Evolutionary conservation across 2,888 invertebrate genomes (phyloP), one percentile per base, ranked within the genome.

Genomic region (Arge pagana): DNA sequence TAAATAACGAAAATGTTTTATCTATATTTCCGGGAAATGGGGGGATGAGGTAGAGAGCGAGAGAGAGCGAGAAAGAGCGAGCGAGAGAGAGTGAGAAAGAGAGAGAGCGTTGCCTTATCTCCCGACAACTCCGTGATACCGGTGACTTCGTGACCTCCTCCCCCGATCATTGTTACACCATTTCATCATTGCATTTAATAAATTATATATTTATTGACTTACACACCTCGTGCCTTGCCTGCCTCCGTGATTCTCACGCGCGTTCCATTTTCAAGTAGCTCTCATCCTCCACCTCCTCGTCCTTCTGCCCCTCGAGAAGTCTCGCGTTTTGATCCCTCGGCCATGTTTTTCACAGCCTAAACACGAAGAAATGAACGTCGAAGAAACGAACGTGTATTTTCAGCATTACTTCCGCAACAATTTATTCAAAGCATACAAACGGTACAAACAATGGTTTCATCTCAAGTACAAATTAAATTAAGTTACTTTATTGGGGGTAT

Each of bases 151-250:
- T 35, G n/a, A 33, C 40, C 40, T 52, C 54, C 41, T 48, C 33
- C 64, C 67, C 33, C 45, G 33, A 45, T 45, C 65, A 76, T 75
- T 76, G 76, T 76, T 76, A 76, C 75, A 74, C 72, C 74, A 75
- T 74, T 76, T 75, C 74, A 72, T 75, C 75, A 76, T 74, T 76
- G 75, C 75, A 76, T 76, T 75, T 76, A 76, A 76, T 76, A 76
- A 76, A 76, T 76, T 74, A 76, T 76, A 76, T 75, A 76, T 76
- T 76, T 76, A 76, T 76, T 74, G 74, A 75, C 63, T 64, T 59
- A 65, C 59, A 65, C 58, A 52, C 43, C 37, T 53, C 50, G 48
- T 56, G 10, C 13, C 21, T 48, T 7, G 11, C 39, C 37, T 15
- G 11, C 24, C 7, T 8, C 10, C 10, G 13, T 13, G 7, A 23